Base-by-base conservation (phyloP, 2,113 vertebrate genomes). In the Apteryx mantelli region DNA sequence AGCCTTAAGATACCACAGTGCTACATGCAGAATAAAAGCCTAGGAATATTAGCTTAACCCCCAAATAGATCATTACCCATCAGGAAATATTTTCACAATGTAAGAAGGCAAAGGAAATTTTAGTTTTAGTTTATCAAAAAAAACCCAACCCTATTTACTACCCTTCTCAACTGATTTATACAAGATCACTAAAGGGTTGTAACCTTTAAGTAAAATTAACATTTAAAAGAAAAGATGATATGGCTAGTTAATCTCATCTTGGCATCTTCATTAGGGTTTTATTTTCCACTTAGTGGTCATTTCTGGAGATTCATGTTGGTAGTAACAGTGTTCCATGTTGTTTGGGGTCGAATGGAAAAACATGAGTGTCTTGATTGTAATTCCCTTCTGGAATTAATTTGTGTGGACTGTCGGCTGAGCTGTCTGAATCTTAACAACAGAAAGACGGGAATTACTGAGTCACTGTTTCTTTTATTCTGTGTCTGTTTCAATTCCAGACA, bases 381-480 rank as follows among this genome's bases (percentile, higher is more conserved):
- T 69, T 81, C 32, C 40, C n/a, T 81, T 69, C 58, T 58, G 74
- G n/a, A 86, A 81, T 65, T 76, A 86, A 86, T 92, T 89, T 91
- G 50, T 88, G 28, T 55, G 90, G 86, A 81, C 60, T 94, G 73
- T 86, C 61, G 87, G 94, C 68, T 60, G 77, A 94, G 56, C 64
- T 89, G 64, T 91, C 69, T 89, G 64, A 81, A 77, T 92, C 64
- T 44, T 74, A 89, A 74, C 89, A 95, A 81, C 52, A 89, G 55
- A 78, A 86, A 94, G 38, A 36, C 73, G 77, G 60, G 69, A 96
- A 95, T 91, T 91, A 92, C 56, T 88, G 70, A 93, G 60, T 91
- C 86, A 92, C 53, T n/a, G 53, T 66, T 81, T 93, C 55, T 65
- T 93, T 76, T 77, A 53, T 84, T 74, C 60, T 63, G 50, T 26